These are phyloP conservation scores for Sardina pilchardus DNA, from an alignment of 2,113 vertebrate genomes.

Conservation along the genomic window DNA sequence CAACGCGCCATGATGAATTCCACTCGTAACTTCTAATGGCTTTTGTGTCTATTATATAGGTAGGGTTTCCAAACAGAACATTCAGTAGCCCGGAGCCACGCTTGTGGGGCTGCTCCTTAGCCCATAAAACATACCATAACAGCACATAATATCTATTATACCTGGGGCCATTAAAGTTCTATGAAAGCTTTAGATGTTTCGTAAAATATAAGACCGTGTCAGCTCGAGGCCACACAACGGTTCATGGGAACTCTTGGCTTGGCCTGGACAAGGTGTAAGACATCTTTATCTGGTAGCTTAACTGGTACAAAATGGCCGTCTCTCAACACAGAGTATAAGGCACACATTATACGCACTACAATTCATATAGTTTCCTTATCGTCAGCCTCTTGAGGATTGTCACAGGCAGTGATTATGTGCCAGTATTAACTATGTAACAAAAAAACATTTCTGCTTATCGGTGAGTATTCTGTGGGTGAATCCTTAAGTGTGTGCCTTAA, in stretches of 20 bases:
- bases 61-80: neutral
- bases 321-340: neutral
- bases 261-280: neutral
- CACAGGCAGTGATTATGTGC: neutral
- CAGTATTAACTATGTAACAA: too few relatives aligned
- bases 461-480: neutral
- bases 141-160: neutral
- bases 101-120: neutral
- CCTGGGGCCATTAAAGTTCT: neutral
- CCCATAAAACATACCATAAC: neutral
- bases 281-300: neutral
- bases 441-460: too few relatives aligned
- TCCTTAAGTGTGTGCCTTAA: neutral
- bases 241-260: neutral
- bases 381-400: neutral
- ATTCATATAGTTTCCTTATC: neutral
- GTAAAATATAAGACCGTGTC: neutral
- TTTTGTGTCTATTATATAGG: conserved; percentile 19
- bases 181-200: neutral
- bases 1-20: neutral
- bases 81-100: neutral
- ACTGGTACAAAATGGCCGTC: neutral
- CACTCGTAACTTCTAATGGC: conserved; percentile 16
- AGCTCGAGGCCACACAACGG: neutral
- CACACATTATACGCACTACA: too few relatives aligned